Percentiles rank a stretch among this genome's conserved stretches.
phyloP scores from a whole-genome alignment of 2,888 invertebrate species.

The Cheilosia urbana region DNA sequence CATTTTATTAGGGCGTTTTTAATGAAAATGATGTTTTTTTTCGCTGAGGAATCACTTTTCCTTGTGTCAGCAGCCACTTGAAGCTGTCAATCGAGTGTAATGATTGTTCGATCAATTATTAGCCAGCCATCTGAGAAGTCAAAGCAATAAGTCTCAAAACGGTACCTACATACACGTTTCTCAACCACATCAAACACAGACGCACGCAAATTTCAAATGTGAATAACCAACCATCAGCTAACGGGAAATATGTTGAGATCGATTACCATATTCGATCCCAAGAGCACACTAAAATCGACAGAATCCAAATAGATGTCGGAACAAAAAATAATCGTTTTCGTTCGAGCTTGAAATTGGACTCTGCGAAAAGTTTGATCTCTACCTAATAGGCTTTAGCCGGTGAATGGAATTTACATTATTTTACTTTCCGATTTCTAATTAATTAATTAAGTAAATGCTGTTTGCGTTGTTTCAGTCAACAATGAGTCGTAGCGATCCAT shows the following conservation, averaged over 20 bases:
- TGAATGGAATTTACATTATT: constrained; percentile 47
- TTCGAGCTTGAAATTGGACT: neutral
- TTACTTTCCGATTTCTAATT: constrained; percentile 60
- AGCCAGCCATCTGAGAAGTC: no score
- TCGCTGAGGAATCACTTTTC: no score
- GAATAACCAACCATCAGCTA: neutral
- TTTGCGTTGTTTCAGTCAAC: neutral
- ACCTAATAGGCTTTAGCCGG: neutral
- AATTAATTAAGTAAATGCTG: constrained; percentile 54
- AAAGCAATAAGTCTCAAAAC: no score
- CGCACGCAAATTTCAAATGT: neutral
- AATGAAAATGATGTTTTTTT: no score
- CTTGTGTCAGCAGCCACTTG: no score
- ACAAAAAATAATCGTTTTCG: neutral
- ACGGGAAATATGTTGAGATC: neutral
- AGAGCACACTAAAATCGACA: constrained; percentile 15
- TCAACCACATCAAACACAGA: no score
- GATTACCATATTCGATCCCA: neutral
- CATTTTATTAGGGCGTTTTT: no score
- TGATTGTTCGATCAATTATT: no score
- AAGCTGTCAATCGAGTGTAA: no score
- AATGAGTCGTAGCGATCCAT: constrained; percentile 2
- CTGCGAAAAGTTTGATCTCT: constrained; percentile 3
- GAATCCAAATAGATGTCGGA: constrained; percentile 28
- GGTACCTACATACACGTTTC: no score